Base-by-base conservation (phyloP, 2,797 vertebrate genomes). In the Poeciliopsis paucimaculata region DNA sequence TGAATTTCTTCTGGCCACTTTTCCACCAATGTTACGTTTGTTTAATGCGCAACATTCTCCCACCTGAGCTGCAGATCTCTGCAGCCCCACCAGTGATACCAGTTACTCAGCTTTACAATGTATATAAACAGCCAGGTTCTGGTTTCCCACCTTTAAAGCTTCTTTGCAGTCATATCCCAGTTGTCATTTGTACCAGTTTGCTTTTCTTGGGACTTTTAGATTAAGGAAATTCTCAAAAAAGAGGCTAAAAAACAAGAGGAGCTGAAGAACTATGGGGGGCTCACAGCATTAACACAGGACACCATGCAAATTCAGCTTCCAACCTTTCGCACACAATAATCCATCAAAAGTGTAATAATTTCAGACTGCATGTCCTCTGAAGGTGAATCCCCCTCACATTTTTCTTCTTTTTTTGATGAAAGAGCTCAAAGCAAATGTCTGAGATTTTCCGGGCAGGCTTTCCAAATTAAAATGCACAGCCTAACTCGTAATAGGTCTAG, bases 231-330 rank as follows among this genome's bases (percentile, higher is more conserved):
- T 66, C 7, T 66, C 8, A 4, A 4, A 39, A 66, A 39, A 66
- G 1, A 66, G 34, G 15, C 4, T 7, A 7, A 64, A 16, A 64
- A 23, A 39, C 16, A 66, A 4, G 8, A 10, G 34, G 4, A 39
- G 18, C 8, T 13, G 57, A 36, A 64, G 31, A 34, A 64, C 60
- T 64, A 36, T 64, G 31, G 2, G 43, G 82, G n/a, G 46, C 75
- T 83, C 55, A 2, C 55, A 57, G 60, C 12, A 64, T 34, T 39
- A 36, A 23, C 77, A n/a, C 55, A 80, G 53, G 31, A 68, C 84
- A 79, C 84, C 78, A 77, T 68, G 80, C 75, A 82, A 82, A 88
- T 90, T 88, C 75, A 45, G 77, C 83, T 85, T 83, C 75, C 55
- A 82, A 75, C 75, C 71, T 71, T 80, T 49, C 43, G 66, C 77